Conservation (phyloP, 1,140 invertebrate species). For the Bombus confusus region DNA sequence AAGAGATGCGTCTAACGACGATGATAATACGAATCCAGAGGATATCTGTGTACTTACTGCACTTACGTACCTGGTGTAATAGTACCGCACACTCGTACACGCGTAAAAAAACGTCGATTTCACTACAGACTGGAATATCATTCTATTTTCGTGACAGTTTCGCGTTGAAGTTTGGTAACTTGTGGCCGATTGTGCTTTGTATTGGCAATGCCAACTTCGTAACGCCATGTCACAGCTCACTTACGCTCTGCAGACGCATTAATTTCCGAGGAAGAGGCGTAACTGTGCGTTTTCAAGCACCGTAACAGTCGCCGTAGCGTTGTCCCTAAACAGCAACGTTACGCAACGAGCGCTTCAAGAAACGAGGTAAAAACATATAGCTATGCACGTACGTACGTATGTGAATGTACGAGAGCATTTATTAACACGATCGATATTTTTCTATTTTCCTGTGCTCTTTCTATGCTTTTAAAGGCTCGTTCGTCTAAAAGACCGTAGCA, state of each 20-base stretch:
- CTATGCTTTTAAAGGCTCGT: too few relatives aligned
- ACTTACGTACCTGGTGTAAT: too few relatives aligned
- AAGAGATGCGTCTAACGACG: too few relatives aligned
- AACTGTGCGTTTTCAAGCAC: conserved; percentile 17
- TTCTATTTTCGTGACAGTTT: conserved; percentile 46
- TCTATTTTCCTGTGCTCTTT: too few relatives aligned
- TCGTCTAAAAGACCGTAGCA: too few relatives aligned
- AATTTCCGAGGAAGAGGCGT: conserved; percentile 41
- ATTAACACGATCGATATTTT: too few relatives aligned
- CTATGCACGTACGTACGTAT: background rate
- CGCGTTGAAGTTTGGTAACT: conserved; percentile 26
- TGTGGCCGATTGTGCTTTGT: conserved; percentile 42
- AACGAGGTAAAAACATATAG: background rate
- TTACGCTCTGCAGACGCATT: conserved; percentile 45
- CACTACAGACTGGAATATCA: conserved; percentile 1
- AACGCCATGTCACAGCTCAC: conserved; percentile 37
- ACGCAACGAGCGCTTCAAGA: background rate
- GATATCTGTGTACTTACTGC: too few relatives aligned
- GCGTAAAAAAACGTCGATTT: background rate
- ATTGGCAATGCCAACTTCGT: conserved; percentile 53
- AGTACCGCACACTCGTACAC: too few relatives aligned
- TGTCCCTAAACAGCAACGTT: background rate
- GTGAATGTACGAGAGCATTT: too few relatives aligned
- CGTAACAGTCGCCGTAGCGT: background rate
- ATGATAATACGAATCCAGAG: too few relatives aligned